Evolutionary conservation across 1,140 invertebrate species (phyloP), one percentile per base, ranked within the genome.

Genomic region (Drosophila tsacasi): DNA sequence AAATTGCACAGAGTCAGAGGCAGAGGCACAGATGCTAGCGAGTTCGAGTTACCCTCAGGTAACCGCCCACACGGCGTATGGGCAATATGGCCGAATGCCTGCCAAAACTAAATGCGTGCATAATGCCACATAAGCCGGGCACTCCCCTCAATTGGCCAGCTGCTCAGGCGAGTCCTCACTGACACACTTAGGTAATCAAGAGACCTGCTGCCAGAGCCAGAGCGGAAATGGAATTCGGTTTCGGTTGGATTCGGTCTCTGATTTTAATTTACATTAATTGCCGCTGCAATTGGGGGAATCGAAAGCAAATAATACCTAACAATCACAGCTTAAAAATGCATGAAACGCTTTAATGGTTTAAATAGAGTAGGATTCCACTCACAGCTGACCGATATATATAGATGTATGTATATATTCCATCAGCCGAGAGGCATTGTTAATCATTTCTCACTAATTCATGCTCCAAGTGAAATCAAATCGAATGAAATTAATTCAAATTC

Each of bases 211-310:
- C 27, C 27, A 30, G 27, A 30, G 81, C 79, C 89, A 69, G 73
- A 79, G 73, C 85, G 84, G 85, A 81, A 90, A 90, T 89, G 84
- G 84, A 84, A 89, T 89, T 87, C 60, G 80, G 84, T 87, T 89
- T 83, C 84, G 78, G 19, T 89, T 57, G 84, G 77, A 81, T 89
- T 83, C 81, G 78, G 19, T 15, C 52, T 84, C 79, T 84, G 85
- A 79, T 77, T 90, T 90, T 84, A 79, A 89, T 89, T 89, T 90
- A 76, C 85, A 89, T 89, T 89, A 89, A 89, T 90, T 89, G 84
- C 82, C 79, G 60, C 77, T 78, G 73, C 77, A 83, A 72, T 81
- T 54, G 62, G 67, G 57, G 57, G 61, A 62, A 46, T 50, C 40
- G 35, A 50, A 54, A 23, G 39, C 74, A 58, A 78, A 61, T 30